phyloP scores from a whole-genome alignment of 2,113 vertebrate genomes.

The Otus sunia region DNA sequence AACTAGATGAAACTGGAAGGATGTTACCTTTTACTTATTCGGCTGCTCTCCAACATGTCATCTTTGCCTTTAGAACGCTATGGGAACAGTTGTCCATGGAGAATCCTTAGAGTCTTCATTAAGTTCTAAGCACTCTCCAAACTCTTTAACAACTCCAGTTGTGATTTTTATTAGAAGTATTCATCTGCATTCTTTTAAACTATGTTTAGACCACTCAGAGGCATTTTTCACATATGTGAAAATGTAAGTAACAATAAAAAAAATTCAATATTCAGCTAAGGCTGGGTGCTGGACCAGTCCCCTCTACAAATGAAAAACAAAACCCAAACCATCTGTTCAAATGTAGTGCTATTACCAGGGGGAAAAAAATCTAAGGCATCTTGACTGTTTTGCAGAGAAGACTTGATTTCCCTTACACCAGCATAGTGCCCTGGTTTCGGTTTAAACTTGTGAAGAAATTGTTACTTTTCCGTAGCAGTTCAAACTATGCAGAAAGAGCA shows the following conservation, averaged over 20 bases:
- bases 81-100: background rate
- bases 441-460: background rate
- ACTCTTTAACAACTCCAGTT: background rate
- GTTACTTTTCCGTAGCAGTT: background rate
- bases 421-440: background rate
- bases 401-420: background rate
- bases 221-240: background rate
- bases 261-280: background rate
- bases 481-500: background rate
- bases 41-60: accelerated
- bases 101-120: background rate
- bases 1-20: background rate
- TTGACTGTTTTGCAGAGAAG: background rate
- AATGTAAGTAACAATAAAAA: background rate
- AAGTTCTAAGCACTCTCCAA: background rate
- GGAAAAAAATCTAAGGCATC: background rate
- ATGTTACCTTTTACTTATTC: background rate
- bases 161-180: background rate
- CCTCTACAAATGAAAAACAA: background rate
- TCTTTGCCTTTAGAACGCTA: background rate
- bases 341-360: background rate
- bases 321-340: background rate
- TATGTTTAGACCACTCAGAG: background rate
- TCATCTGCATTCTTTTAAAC: background rate
- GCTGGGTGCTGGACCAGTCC: background rate